A percentile compares a stretch with the other conserved stretches of the same genome.
Evolutionary conservation across 2,797 vertebrate genomes (phyloP).

Genomic region (Gymnodraco acuticeps): DNA sequence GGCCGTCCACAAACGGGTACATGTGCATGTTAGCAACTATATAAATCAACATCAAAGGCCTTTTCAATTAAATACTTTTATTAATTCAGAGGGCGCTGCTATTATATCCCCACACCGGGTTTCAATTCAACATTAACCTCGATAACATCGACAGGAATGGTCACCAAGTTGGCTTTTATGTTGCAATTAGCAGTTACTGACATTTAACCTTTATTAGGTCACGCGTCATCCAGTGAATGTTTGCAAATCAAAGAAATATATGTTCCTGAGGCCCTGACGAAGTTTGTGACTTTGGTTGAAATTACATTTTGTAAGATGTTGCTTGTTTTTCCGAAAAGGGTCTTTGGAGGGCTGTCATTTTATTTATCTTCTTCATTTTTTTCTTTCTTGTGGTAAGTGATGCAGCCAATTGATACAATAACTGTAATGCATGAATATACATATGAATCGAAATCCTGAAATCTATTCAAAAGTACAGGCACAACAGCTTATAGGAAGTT

Average conservation of each 20-base stretch:
- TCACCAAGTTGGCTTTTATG: not conserved
- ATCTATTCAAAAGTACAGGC: conserved; percentile 4
- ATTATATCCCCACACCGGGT: not conserved
- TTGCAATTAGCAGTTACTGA: not conserved
- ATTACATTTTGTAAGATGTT: not conserved
- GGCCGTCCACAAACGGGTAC: not conserved
- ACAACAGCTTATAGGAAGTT: not conserved
- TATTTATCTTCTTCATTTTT: not conserved
- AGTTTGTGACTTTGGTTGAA: not conserved
- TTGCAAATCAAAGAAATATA: not conserved
- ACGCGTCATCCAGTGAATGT: not conserved
- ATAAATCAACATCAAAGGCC: conserved; percentile 3
- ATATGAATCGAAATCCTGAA: conserved; percentile 10
- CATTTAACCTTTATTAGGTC: not conserved
- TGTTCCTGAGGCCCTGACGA: not conserved
- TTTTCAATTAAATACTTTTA: not conserved
- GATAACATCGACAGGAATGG: not conserved
- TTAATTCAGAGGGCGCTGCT: not conserved
- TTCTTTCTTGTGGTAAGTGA: not conserved
- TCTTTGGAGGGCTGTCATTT: not conserved
- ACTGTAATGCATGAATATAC: conserved; percentile 3
- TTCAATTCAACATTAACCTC: conserved; percentile 5
- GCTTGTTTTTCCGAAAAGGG: not conserved
- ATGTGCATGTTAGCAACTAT: conserved; percentile 8
- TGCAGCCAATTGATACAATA: not conserved